Conservation (phyloP, 2,797 vertebrate species). For the Pipistrellus kuhlii region DNA sequence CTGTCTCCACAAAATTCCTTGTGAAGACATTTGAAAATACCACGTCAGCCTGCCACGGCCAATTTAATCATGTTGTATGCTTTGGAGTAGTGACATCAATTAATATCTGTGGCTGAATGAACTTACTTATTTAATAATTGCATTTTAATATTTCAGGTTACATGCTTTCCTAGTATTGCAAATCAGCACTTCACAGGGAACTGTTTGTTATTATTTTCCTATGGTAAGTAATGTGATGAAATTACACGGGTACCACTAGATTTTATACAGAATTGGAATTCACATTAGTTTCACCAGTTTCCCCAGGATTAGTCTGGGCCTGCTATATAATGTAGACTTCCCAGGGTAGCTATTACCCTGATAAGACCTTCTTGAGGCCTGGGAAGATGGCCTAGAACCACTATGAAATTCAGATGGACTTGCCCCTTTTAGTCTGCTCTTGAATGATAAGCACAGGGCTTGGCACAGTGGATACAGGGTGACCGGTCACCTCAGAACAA, state of each 20-base stretch:
- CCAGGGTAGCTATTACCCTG: background rate
- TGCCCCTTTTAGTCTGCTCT: background rate
- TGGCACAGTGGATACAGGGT: background rate
- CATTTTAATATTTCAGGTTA: constrained; percentile 83
- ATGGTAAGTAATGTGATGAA: constrained; percentile 71
- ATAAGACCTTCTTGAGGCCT: background rate
- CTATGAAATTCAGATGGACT: background rate
- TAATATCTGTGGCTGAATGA: constrained; percentile 78
- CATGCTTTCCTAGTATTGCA: constrained; percentile 78
- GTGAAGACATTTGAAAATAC: constrained; percentile 75
- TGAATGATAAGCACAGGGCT: background rate
- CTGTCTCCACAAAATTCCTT: constrained; percentile 70
- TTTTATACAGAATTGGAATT: constrained; percentile 63
- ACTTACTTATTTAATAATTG: constrained; percentile 82
- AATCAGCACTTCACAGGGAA: constrained; percentile 75
- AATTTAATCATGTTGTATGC: constrained; percentile 81
- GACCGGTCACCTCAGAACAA: background rate
- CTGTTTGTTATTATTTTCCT: constrained; percentile 80
- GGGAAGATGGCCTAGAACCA: background rate
- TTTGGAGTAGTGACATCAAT: constrained; percentile 79
- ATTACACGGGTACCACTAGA: constrained; percentile 72
- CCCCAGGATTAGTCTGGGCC: background rate
- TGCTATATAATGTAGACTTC: background rate
- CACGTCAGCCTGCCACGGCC: constrained; percentile 74
- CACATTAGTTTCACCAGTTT: constrained; percentile 53